A percentile compares a stretch with the other conserved stretches of the same genome.
phyloP scores from a whole-genome alignment of 2,113 vertebrate genomes.

The Nyctereutes procyonoides region DNA sequence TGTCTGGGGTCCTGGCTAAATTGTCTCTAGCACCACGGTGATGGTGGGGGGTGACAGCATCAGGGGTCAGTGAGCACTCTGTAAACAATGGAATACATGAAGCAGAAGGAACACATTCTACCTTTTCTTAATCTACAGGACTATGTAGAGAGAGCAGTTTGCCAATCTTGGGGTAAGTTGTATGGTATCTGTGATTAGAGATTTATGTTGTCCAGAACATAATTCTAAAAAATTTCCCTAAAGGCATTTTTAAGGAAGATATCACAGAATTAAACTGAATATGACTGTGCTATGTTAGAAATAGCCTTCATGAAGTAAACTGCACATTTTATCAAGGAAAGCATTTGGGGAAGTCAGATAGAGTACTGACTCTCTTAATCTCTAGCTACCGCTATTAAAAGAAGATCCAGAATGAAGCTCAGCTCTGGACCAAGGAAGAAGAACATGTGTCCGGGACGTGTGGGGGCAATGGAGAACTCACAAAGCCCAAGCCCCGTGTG shows the following conservation, averaged over 20 bases:
- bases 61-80: not conserved
- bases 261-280: not conserved
- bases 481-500: not conserved
- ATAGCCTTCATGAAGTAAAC: not conserved
- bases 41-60: too few relatives aligned
- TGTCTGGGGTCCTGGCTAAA: rapidly evolving
- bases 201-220: not conserved
- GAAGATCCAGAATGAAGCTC: not conserved
- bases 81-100: not conserved
- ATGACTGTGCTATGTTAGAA: not conserved
- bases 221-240: not conserved
- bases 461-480: not conserved
- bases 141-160: rapidly evolving
- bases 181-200: not conserved
- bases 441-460: not conserved
- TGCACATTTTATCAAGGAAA: not conserved
- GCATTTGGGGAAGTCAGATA: not conserved
- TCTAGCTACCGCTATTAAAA: not conserved
- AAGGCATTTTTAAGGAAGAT: not conserved
- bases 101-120: too few relatives aligned
- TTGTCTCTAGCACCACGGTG: not conserved
- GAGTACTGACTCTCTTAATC: not conserved
- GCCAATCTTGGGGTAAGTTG: not conserved
- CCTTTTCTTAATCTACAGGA: not conserved
- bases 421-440: not conserved